Evolutionary conservation across 2,888 invertebrate species (phyloP).

Genomic region (Caenorhabditis sp.): DNA sequence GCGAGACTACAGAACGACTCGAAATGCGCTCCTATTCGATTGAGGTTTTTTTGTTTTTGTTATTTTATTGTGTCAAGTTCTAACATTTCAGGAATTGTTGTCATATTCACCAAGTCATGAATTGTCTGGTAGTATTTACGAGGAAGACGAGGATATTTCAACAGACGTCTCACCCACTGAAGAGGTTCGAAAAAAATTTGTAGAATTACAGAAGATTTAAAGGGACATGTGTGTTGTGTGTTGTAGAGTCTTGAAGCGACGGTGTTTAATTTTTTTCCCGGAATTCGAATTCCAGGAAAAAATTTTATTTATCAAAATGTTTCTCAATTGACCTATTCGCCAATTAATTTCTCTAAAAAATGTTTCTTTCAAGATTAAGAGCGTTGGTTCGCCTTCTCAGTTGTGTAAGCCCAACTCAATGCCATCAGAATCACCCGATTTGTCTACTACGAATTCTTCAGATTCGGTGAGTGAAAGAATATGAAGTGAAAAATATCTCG

Average conservation of each 20-base stretch:
- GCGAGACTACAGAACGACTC: slow-evolving; percentile 35
- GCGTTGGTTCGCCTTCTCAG: background rate
- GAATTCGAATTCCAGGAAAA: no score
- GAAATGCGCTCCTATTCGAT: slow-evolving; percentile 37
- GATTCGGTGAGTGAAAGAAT: background rate
- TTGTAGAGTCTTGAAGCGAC: no score
- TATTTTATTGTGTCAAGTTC: no score
- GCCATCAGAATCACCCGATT: background rate
- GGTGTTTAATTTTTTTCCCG: no score
- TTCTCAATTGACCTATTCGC: slow-evolving; percentile 1
- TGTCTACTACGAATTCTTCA: background rate
- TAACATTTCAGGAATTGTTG: slow-evolving; percentile 20
- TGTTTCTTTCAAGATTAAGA: background rate
- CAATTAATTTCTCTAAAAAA: no score
- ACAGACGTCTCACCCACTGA: slow-evolving; percentile 29
- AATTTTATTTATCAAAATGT: no score
- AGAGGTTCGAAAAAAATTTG: slow-evolving; percentile 16
- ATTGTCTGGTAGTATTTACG: slow-evolving; percentile 35
- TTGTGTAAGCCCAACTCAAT: background rate
- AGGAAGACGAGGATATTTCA: slow-evolving; percentile 31
- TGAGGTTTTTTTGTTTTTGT: no score
- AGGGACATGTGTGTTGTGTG: no score
- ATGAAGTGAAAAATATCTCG: no score
- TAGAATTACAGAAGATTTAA: no score
- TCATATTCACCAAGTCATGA: slow-evolving; percentile 35